These are phyloP conservation scores for Drosophila leontia DNA, from an alignment of 1,140 invertebrate genomes.

Conservation along the genomic window DNA sequence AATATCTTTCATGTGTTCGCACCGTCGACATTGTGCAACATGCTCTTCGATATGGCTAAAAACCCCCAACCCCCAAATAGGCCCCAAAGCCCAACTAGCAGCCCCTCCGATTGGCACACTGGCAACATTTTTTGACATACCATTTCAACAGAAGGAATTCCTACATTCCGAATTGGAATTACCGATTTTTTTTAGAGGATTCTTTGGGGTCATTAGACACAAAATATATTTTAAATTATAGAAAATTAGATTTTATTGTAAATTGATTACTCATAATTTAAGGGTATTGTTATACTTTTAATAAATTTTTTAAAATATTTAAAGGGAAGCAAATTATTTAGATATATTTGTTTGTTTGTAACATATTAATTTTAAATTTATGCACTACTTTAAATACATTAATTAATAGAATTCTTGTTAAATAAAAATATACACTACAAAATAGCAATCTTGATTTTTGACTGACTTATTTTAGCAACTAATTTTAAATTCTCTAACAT, in stretches of 20 bases:
- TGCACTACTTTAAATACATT: background rate
- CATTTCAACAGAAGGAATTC: constrained; percentile 6
- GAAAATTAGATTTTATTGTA: background rate
- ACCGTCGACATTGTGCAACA: constrained; percentile 71
- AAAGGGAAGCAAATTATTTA: too few species aligned
- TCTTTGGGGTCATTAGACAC: background rate
- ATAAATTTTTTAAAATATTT: background rate
- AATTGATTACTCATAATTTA: background rate
- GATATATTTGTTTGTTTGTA: background rate
- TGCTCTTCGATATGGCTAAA: constrained; percentile 55
- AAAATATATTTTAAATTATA: too few species aligned
- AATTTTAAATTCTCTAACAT: background rate
- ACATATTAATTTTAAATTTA: background rate
- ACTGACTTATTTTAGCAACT: too few species aligned
- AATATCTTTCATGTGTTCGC: constrained; percentile 38
- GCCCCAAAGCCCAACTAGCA: background rate
- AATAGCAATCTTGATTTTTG: too few species aligned
- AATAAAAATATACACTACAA: background rate
- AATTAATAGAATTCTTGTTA: too few species aligned
- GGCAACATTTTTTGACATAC: constrained; percentile 8
- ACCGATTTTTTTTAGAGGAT: background rate
- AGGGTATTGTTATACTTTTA: background rate
- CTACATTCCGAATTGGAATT: background rate
- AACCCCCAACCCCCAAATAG: constrained; percentile 1
- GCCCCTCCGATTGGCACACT: constrained; percentile 15